Evolutionary conservation across 1,140 invertebrate species (phyloP), one percentile per base, ranked within the genome.

Genomic region (Helicoverpa zea): DNA sequence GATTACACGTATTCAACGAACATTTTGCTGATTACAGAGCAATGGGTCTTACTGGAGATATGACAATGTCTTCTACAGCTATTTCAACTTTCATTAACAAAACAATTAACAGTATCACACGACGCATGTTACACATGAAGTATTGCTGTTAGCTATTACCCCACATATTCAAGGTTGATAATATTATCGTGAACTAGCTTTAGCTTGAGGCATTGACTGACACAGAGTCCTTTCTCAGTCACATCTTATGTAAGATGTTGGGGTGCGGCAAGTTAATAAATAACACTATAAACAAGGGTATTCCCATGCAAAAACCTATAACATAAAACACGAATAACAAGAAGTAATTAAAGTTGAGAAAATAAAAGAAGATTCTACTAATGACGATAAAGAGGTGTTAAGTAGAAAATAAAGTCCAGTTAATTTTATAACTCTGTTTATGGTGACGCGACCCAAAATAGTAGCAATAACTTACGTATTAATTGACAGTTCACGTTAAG

Each of bases 101-200:
- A 30, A 43, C 18, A 68, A 68, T 68, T 43, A 68, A n/a, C 64
- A 49, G 16, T 35, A n/a, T 47, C 58, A 52, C 49, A 72, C 30
- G 54, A 72, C 49, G 49, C 3, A 30, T 72, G 58, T 47, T 63
- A 47, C 43, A 76, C 58, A 76, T 76, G 58, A 51, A 23, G 14
- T 51, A 63, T 76, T 49, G 58, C 73, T 47, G 47, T 76, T 49
- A 70, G 54, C 54, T 72, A 79, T 79, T 79, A 79, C 77, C 66
- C 77, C 77, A 79, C 77, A 79, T 79, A 68, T 4, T 47, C 77
- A 79, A 79, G 77, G 77, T 12, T 79, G 35, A 70, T 63, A 63
- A 68, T 68, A 68, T 68, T 54, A 56, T 68, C 63, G 29, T 49
- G 77, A 79, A 66, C 77, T 54, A 49, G 52, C 77, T 72, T 56